phyloP scores from a whole-genome alignment of 92 coral and sea anemone genomes.

The Hydrozoanthus gracilis region DNA sequence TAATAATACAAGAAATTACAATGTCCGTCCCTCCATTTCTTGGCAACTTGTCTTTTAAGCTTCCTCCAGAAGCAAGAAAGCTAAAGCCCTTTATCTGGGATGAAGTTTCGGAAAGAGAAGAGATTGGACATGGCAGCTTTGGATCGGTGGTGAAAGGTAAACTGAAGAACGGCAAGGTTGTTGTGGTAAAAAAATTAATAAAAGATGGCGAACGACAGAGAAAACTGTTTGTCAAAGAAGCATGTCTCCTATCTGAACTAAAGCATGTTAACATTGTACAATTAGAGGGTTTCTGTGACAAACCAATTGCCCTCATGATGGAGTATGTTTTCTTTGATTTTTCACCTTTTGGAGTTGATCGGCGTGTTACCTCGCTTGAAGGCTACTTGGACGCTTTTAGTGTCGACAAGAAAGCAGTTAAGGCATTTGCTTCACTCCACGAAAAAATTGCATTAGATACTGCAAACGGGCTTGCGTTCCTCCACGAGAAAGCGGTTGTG shows the following conservation, averaged over 20 bases:
- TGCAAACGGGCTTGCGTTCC: conserved; percentile 42
- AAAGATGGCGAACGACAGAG: not conserved
- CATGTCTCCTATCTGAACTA: not conserved
- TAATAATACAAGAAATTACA: too few relatives aligned
- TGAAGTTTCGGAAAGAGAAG: not conserved
- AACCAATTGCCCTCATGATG: conserved; percentile 1
- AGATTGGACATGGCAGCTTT: not conserved
- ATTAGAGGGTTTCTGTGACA: not conserved
- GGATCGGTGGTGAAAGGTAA: conserved; percentile 3
- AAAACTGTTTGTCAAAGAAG: conserved; percentile 10
- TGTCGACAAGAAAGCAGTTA: not conserved
- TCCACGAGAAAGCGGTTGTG: conserved; percentile 43
- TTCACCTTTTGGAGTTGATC: not conserved
- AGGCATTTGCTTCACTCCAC: conserved; percentile 6
- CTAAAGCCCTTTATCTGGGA: too few relatives aligned
- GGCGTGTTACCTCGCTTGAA: not conserved
- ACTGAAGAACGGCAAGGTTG: not conserved
- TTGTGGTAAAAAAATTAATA: not conserved
- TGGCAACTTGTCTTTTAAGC: too few relatives aligned
- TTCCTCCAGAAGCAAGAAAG: too few relatives aligned
- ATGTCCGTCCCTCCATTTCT: too few relatives aligned
- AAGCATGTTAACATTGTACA: not conserved
- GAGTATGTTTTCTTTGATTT: not conserved
- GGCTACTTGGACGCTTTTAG: not conserved
- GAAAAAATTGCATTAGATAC: conserved; percentile 51